These are phyloP conservation scores for Myripristis murdjan DNA, from an alignment of 2,797 vertebrate genomes.

Conservation along the genomic window DNA sequence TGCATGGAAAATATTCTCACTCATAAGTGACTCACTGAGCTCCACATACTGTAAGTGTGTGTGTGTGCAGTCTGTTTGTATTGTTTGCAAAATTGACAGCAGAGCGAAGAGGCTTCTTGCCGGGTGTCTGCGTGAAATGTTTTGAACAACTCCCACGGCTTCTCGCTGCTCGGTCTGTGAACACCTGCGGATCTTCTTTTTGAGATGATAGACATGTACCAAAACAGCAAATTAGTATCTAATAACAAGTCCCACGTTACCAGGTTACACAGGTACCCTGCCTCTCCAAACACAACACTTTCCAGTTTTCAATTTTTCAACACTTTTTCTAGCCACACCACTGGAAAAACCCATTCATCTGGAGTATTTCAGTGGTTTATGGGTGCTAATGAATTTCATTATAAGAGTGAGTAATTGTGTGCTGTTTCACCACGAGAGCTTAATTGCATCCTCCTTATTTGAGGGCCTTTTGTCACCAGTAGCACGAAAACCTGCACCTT, in stretches of 20 bases:
- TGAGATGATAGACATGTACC: neutral
- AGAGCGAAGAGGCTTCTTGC: neutral
- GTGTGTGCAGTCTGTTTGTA: no score
- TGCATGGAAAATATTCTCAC: neutral
- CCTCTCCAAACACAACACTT: neutral
- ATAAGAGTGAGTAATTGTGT: neutral
- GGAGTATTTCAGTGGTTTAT: slow-evolving; percentile 3
- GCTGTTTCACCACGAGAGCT: neutral
- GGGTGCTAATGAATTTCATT: slow-evolving; percentile 15
- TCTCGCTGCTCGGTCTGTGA: neutral
- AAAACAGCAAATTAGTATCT: neutral
- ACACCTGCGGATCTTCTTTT: neutral
- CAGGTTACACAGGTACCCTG: neutral
- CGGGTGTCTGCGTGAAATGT: neutral
- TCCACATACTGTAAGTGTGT: neutral
- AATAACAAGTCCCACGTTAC: neutral
- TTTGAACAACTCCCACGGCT: neutral
- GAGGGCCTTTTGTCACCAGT: neutral
- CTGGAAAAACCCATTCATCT: slow-evolving; percentile 14
- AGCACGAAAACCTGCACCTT: slow-evolving; percentile 12
- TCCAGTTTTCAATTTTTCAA: neutral
- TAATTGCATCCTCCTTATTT: slow-evolving; percentile 3
- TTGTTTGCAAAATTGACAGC: neutral
- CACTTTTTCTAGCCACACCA: no score
- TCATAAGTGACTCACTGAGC: neutral